These are phyloP conservation scores for Allolobophora icterica DNA, from an alignment of 2,888 invertebrate species.

Conservation along the genomic window DNA sequence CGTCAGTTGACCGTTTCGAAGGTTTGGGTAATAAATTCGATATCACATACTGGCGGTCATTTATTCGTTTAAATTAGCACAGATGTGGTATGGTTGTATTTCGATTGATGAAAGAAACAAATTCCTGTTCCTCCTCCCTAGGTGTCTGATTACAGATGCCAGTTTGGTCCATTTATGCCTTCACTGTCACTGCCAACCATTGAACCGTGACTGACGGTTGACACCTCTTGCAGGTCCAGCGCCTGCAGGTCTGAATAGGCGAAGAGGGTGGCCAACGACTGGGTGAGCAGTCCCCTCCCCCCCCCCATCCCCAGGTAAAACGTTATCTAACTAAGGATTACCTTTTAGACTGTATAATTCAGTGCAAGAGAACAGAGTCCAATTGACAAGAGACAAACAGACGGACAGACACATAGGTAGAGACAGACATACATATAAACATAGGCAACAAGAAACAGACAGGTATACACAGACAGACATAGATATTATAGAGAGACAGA, in stretches of 20 bases:
- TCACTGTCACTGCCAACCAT: background rate
- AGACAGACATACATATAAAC: no score
- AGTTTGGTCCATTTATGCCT: background rate
- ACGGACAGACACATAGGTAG: background rate
- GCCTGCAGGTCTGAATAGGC: background rate
- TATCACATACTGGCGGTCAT: background rate
- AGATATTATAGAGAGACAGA: no score
- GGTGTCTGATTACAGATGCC: background rate
- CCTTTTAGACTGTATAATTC: background rate
- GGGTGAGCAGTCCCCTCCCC: background rate
- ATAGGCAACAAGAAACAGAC: no score
- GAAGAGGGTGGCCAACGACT: background rate
- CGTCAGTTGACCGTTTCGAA: no score
- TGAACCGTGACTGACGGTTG: background rate
- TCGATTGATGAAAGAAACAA: background rate
- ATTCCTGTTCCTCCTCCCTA: background rate
- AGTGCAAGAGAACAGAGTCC: background rate
- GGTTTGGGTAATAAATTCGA: background rate
- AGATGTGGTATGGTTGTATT: background rate
- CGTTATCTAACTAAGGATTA: no score
- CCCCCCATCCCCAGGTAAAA: no score
- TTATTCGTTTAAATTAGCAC: constrained; percentile 9
- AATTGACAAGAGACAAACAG: constrained; percentile 5
- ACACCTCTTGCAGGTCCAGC: background rate
- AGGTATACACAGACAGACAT: no score